Conservation (phyloP, 2,113 vertebrate genomes). For the Propithecus coquereli region DNA sequence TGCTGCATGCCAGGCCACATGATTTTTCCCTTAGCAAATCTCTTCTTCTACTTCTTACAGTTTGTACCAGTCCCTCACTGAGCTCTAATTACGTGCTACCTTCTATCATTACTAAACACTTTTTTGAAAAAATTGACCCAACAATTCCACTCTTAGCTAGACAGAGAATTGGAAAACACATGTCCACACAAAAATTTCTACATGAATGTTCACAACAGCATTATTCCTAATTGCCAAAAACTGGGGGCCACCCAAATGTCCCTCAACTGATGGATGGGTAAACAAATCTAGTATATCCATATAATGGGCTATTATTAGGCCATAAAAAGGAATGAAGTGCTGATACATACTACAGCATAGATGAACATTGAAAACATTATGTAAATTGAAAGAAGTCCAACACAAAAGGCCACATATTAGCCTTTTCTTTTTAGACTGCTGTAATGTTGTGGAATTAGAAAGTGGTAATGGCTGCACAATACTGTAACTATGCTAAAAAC, state of each 20-base stretch:
- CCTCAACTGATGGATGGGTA: not conserved
- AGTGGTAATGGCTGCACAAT: not conserved
- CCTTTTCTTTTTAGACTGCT: not conserved
- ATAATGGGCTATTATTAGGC: not conserved
- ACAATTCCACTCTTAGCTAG: not conserved
- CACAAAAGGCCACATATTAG: not conserved
- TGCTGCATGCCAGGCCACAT: not conserved
- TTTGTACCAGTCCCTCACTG: not conserved
- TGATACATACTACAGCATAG: not conserved
- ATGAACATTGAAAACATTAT: not conserved
- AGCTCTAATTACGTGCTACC: not conserved
- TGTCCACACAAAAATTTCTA: not conserved
- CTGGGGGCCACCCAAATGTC: not conserved
- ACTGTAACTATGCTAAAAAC: not conserved
- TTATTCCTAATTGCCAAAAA: not conserved
- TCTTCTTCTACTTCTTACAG: not conserved
- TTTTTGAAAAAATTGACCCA: not conserved
- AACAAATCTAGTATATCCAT: not conserved
- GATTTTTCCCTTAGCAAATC: not conserved
- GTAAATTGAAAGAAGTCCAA: not conserved
- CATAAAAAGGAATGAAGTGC: not conserved
- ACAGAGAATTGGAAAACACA: not conserved
- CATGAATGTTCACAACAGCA: not conserved
- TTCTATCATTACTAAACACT: not conserved
- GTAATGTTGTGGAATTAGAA: not conserved